A percentile compares a stretch with the other conserved stretches of the same genome.
Evolutionary conservation across 2,888 invertebrate species (phyloP).

Genomic region (Junonia oenone): DNA sequence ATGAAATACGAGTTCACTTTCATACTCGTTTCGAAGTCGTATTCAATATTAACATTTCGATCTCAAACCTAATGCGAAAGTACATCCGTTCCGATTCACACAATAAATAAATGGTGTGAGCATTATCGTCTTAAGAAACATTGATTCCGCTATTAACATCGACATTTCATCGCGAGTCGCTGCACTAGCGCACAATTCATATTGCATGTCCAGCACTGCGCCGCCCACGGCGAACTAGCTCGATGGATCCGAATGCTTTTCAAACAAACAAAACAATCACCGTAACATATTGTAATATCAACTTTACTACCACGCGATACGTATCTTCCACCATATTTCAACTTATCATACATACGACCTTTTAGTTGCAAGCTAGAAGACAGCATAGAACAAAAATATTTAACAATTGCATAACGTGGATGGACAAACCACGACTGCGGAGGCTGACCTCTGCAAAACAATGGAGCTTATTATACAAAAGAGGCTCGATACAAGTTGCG

Average conservation of each 20-base stretch:
- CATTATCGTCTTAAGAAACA: constrained; percentile 45
- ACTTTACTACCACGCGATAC: neutral
- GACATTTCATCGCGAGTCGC: constrained; percentile 37
- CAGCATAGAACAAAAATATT: constrained; percentile 60
- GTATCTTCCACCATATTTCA: neutral
- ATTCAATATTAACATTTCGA: constrained; percentile 27
- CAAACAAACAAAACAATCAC: constrained; percentile 26
- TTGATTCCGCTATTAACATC: constrained; percentile 48
- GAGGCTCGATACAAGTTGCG: constrained; percentile 29
- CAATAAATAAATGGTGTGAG: constrained; percentile 42
- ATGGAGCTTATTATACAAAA: constrained; percentile 43
- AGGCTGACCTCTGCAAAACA: constrained; percentile 44
- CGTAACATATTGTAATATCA: constrained; percentile 16
- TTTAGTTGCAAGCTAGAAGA: constrained; percentile 1
- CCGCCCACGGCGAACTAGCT: constrained; percentile 65
- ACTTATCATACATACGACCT: constrained; percentile 5
- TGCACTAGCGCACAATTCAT: constrained; percentile 60
- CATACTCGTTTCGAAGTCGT: too few species aligned
- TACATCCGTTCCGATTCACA: constrained; percentile 39
- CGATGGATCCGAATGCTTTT: constrained; percentile 46
- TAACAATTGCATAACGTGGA: constrained; percentile 65
- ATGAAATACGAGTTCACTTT: too few species aligned
- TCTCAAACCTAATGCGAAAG: constrained; percentile 34
- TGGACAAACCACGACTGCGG: constrained; percentile 51
- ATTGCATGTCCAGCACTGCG: constrained; percentile 65